Base-by-base conservation (phyloP, 2,113 vertebrate genomes). In the Labeo rohita region DNA sequence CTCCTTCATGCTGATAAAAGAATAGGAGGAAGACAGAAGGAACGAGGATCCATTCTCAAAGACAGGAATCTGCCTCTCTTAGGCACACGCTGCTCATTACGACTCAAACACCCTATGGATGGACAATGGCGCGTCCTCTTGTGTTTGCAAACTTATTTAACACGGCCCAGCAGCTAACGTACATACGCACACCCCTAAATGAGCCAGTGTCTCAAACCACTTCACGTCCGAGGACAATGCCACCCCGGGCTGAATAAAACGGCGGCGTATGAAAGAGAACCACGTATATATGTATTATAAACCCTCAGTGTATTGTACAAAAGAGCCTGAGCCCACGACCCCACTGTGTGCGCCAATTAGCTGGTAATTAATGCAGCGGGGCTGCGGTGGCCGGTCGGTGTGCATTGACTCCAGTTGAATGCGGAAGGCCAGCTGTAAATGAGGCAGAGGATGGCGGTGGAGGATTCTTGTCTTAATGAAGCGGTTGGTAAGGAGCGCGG, bases 401-500 rank as follows among this genome's bases (percentile, higher is more conserved):
- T 86, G 90, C 94, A 94, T 95, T 96, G 95, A 95, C 94, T 95
- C 92, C 86, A 86, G 92, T 92, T 96, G 95, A 97, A 96, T 94
- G 94, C 92, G 86, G 90, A 43, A 90, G 89, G 87, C 94, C 90
- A 45, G 88, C 92, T 92, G 94, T 98, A 98, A 98, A 97, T 97
- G 96, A 96, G 94, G 93, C 85, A 89, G 90, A 78, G 70, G 61
- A 84, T 89, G 73, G 85, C 89, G 86, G 88, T 83, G 21, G 76
- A 86, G 95, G 94, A 99, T 98, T 98, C 96, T 93, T 97, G 93
- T 91, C 92, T 94, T 94, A 95, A 96, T 93, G 92, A 96, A 94
- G 87, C 92, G 93, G 97, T 97, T 98, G 97, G 96, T 96, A 95
- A 95, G 97, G 96, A 96, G 96, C 94, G 91, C 45, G 91, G 93